Base-by-base conservation (phyloP, 1,140 invertebrate species). In the Centruroides sculpturatus region DNA sequence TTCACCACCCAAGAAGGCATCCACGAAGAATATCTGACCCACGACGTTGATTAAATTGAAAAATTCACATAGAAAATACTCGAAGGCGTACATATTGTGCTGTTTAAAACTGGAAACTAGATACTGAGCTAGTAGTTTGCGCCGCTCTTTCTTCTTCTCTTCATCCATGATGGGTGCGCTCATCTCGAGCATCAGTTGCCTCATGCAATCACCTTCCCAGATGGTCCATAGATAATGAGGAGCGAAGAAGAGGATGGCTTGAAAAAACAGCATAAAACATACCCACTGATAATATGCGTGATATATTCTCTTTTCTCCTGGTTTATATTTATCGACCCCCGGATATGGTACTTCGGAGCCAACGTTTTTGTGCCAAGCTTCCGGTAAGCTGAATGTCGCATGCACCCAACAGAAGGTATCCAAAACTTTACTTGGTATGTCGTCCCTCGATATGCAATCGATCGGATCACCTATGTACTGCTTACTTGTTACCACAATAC, bases 241-340 rank as follows among this genome's bases (percentile, higher is more conserved):
- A 35, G 89, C 81, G 73, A 96, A 96, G 75, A 94, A 98, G 66
- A 94, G 79, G 63, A 93, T 78, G 3, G 90, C 92, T 84, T 92
- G 80, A 71, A 94, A 89, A 73, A 94, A 91, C 57, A 93, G 77
- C 7, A 90, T 87, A 75, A 96, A 92, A 72, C 91, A 94, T 35
- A 96, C 92, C 93, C 93, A 96, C 64, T 80, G 93, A 72, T 97
- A 97, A 74, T 97, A 98, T 34, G 88, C 85, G 71, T 92, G 89
- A 66, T 83, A 86, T 57, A 76, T 54, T 63, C 72, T 59, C 10
- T 64, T 67, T 86, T 67, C 56, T 10, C 61, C 65, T 0, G 55
- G 51, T 9, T 52, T 57, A 35, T 60, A 66, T 49, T 68, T 69
- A 10, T 66, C 59, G 6, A 64, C 61, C n/a, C 70, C 70, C 4